phyloP scores from a whole-genome alignment of 2,888 invertebrate species.

The Gastracanthus pulcherrimus region DNA sequence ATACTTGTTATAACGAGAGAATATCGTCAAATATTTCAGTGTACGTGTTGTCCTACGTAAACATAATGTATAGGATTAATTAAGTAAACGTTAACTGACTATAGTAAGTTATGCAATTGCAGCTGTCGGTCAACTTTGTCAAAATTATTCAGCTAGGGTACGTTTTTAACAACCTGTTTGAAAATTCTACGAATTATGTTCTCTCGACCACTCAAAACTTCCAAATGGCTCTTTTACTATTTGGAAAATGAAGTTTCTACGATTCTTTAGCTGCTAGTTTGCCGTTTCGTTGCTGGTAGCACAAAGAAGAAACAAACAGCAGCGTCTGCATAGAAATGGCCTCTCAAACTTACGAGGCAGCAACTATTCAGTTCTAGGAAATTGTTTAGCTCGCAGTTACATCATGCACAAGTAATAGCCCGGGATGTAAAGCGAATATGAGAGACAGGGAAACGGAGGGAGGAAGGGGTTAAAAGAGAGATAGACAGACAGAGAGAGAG shows the following conservation, averaged over 20 bases:
- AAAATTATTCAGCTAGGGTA: no score
- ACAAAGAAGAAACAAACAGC: neutral
- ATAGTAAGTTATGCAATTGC: no score
- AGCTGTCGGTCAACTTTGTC: no score
- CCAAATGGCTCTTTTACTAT: neutral
- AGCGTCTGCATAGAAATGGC: conserved; percentile 9
- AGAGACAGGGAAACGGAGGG: neutral
- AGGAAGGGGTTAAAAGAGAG: neutral
- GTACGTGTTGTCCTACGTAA: no score
- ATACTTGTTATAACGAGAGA: no score
- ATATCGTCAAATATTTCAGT: no score
- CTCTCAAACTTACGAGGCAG: neutral
- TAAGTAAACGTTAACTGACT: no score
- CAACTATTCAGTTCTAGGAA: conserved; percentile 2
- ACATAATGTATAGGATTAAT: no score
- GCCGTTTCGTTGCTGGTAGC: neutral
- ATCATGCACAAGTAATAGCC: neutral
- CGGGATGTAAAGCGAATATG: neutral
- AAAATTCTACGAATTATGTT: neutral
- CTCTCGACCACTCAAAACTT: neutral
- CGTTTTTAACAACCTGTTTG: neutral
- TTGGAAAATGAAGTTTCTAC: neutral
- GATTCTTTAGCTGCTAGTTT: neutral
- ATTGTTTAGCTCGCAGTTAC: conserved; percentile 19
- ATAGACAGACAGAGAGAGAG: neutral